phyloP scores from a whole-genome alignment of 2,797 vertebrate genomes.

The Synaphobranchus kaupii region DNA sequence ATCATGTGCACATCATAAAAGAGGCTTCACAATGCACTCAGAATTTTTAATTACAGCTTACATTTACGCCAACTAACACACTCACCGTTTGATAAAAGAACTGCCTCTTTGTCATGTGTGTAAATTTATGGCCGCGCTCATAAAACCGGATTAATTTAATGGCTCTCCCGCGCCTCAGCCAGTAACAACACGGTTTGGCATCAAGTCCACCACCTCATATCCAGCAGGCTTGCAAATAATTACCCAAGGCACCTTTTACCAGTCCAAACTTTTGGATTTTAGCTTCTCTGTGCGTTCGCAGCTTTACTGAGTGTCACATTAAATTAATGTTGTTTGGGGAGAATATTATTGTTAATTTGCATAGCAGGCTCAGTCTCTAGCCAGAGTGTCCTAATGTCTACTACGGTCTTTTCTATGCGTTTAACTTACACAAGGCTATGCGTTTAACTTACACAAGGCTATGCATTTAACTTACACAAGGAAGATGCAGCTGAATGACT shows the following conservation, averaged over 20 bases:
- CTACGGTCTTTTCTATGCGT: neutral
- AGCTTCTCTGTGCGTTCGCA: neutral
- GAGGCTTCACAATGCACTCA: neutral
- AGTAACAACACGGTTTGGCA: neutral
- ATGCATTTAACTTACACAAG: neutral
- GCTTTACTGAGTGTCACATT: neutral
- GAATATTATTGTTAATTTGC: neutral
- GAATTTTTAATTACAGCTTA: slow-evolving; percentile 7
- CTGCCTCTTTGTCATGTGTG: neutral
- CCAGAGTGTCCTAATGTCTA: neutral
- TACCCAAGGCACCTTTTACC: neutral
- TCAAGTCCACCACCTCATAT: neutral
- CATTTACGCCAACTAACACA: neutral
- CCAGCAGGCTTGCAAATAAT: neutral
- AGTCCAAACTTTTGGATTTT: neutral
- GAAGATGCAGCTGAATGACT: neutral
- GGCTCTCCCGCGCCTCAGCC: neutral
- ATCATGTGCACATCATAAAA: slow-evolving; percentile 1
- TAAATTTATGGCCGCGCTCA: neutral
- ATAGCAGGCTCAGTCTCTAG: neutral
- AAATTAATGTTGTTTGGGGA: neutral
- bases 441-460: too few species aligned
- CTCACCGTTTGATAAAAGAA: neutral
- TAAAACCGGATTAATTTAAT: neutral
- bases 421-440: neutral